These are phyloP conservation scores for Neoseiulus cucumeris DNA, from an alignment of 1,140 invertebrate species.

Conservation along the genomic window DNA sequence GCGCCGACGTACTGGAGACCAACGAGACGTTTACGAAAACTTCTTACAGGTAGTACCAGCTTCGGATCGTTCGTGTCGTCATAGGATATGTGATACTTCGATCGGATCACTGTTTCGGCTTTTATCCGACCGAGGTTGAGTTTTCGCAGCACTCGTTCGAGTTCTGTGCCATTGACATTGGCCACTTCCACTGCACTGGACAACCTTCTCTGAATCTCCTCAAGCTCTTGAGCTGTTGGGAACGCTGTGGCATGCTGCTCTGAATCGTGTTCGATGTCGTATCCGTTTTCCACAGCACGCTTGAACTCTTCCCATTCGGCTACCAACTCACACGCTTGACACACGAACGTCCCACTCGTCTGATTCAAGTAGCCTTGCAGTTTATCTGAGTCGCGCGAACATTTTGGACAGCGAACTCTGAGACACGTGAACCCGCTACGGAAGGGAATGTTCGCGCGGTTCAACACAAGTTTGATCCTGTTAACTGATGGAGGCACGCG, in stretches of 20 bases:
- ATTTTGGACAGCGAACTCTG: background rate
- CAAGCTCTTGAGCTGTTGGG: background rate
- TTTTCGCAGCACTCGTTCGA: background rate
- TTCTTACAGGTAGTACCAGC: background rate
- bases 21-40: background rate
- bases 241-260: background rate
- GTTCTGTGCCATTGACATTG: background rate
- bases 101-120: background rate
- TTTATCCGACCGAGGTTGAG: background rate
- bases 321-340: background rate
- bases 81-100: background rate
- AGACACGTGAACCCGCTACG: background rate
- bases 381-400: background rate
- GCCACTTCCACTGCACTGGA: background rate
- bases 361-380: background rate
- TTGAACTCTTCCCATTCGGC: background rate
- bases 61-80: background rate
- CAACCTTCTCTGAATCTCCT: background rate
- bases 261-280: background rate
- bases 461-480: background rate
- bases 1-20: background rate
- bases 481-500: too few species aligned
- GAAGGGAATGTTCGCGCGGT: background rate
- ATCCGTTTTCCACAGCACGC: background rate
- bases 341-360: background rate